A percentile compares a stretch with the other conserved stretches of the same genome.
These are phyloP conservation scores for Torymus auratus DNA, from an alignment of 2,888 invertebrate genomes.

Conservation along the genomic window DNA sequence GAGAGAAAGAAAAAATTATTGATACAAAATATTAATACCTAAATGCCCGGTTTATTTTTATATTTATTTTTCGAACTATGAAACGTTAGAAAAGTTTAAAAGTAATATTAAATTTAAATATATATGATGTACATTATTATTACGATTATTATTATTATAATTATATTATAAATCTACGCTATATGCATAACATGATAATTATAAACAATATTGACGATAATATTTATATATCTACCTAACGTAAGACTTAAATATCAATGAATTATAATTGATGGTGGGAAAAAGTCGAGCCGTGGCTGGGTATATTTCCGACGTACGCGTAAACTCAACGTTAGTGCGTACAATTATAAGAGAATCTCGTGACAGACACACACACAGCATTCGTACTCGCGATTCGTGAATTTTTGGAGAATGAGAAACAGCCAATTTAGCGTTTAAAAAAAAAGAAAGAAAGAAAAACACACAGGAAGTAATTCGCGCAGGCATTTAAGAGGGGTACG, in stretches of 20 bases:
- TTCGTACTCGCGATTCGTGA: conserved; percentile 28
- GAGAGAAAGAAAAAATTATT: conserved; percentile 70
- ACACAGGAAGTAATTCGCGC: conserved; percentile 10
- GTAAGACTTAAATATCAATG: conserved; percentile 55
- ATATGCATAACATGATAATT: conserved; percentile 57
- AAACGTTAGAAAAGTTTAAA: conserved; percentile 77
- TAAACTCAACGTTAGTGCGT: conserved; percentile 27
- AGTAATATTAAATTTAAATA: conserved; percentile 74
- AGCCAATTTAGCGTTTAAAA: conserved; percentile 44
- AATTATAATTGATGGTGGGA: conserved; percentile 36
- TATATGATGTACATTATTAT: conserved; percentile 67
- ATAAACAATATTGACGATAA: conserved; percentile 56
- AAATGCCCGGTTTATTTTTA: conserved; percentile 78
- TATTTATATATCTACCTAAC: conserved; percentile 56
- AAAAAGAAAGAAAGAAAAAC: not conserved
- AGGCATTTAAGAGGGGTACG: conserved; percentile 15
- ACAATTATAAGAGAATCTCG: not conserved
- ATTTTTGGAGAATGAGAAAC: not conserved
- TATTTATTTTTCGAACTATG: conserved; percentile 76
- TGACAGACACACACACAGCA: not conserved
- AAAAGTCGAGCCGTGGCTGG: conserved; percentile 34
- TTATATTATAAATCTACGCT: conserved; percentile 58
- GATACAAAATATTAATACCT: conserved; percentile 77
- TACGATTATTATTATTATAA: conserved; percentile 58
- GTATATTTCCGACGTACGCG: conserved; percentile 31